phyloP scores from a whole-genome alignment of 2,797 vertebrate species.

The Platyrinchus mystaceus region DNA sequence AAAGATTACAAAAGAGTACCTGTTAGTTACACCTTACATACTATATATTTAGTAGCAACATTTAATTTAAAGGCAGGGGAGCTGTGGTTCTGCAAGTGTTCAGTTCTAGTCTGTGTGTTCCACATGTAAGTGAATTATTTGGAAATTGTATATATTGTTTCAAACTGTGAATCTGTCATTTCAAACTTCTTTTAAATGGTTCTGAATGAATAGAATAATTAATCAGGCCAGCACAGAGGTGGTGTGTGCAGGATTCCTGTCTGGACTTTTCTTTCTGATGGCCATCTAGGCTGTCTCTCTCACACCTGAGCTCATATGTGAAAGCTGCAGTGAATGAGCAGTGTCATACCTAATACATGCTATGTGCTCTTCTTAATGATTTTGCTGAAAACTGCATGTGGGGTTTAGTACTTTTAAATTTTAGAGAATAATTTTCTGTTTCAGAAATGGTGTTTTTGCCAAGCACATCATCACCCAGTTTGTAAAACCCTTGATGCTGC shows the following conservation, averaged over 20 bases:
- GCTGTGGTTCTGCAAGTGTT: not conserved
- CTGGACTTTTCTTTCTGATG: not conserved
- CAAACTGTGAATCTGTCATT: not conserved
- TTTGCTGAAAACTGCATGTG: not conserved
- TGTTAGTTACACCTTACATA: not conserved
- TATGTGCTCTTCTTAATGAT: not conserved
- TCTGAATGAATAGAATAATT: not conserved
- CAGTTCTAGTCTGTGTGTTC: not conserved
- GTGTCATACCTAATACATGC: not conserved
- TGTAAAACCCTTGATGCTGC: constrained; percentile 26
- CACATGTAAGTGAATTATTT: not conserved
- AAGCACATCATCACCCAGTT: not conserved
- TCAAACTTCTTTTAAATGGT: not conserved
- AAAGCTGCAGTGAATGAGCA: not conserved
- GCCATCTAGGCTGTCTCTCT: not conserved
- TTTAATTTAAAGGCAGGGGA: not conserved
- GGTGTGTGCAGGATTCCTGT: not conserved
- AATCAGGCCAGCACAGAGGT: fast-evolving
- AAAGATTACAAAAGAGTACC: not conserved
- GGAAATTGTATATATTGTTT: not conserved
- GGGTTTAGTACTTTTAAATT: constrained; percentile 7
- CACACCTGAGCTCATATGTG: not conserved
- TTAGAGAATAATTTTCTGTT: constrained; percentile 45
- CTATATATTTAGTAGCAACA: not conserved
- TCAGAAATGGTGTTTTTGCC: not conserved